Conservation (phyloP, 1,140 invertebrate genomes). For the Dendroctonus ponderosae region DNA sequence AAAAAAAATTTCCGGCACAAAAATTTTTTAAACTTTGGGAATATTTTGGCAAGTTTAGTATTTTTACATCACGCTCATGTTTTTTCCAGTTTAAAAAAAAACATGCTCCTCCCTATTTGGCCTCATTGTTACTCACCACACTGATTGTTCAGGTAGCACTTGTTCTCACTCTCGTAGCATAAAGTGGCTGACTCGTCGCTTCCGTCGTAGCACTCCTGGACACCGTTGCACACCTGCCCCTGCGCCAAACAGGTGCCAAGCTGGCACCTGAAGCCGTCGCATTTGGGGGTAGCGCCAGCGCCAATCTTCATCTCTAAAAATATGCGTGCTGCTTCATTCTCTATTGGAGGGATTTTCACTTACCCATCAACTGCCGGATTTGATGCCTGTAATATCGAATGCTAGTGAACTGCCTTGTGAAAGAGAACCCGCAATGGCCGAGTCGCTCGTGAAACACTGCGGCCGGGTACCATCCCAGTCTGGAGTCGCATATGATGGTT, state of each 20-base stretch:
- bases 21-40: no score
- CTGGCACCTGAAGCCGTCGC: slow-evolving; percentile 64
- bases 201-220: slow-evolving; percentile 67
- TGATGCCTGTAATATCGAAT: slow-evolving; percentile 36
- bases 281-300: slow-evolving; percentile 45
- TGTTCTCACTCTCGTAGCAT: slow-evolving; percentile 50
- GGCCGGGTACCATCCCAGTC: slow-evolving; percentile 61
- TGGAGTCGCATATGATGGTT: slow-evolving; percentile 59
- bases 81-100: no score
- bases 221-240: slow-evolving; percentile 66
- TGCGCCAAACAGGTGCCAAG: slow-evolving; percentile 68
- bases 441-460: slow-evolving; percentile 57
- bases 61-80: no score
- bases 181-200: slow-evolving; percentile 60
- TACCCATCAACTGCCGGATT: background rate
- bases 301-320: no score
- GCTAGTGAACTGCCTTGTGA: slow-evolving; percentile 36
- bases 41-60: no score
- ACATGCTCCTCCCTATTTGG: no score
- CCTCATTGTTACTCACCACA: slow-evolving; percentile 42
- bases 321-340: no score
- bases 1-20: no score
- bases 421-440: slow-evolving; percentile 55
- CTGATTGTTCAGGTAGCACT: slow-evolving; percentile 38
- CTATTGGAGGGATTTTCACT: no score